Evolutionary conservation across 2,888 invertebrate genomes (phyloP), one percentile per base, ranked within the genome.

Genomic region (Eupithecia dodoneata): DNA sequence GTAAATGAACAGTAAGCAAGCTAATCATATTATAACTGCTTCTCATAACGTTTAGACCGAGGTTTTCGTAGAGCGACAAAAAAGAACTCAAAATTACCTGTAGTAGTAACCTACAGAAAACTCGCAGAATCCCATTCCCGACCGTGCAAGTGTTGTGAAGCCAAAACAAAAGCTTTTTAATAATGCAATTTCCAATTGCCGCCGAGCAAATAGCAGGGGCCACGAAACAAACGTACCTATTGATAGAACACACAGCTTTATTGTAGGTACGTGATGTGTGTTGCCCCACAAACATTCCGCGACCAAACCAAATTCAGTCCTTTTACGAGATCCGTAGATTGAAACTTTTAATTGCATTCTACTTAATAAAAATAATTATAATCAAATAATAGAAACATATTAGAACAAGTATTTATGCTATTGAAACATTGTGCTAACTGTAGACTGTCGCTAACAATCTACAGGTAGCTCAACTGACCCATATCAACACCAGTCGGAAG

Each of bases 151-250:
- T 94, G 94, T 92, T 92, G 90, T 89, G 89, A 89, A 89, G 89
- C 87, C 91, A 92, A 95, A 95, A 95, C 95, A 95, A 95, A 93
- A 93, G 92, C 90, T 85, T 85, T 93, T 95, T 94, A 95, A 95
- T 95, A 95, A 95, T 95, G 95, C 95, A 95, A 88, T 94, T 94
- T 95, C 92, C 95, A 95, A 95, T 95, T 95, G 95, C 88, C 92
- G 90, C 90, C 92, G 91, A 82, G 90, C 93, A 95, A 95, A 95
- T 94, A 95, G 82, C 90, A 87, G 90, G 93, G 92, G 92, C 88
- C 86, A 87, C 89, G 76, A 89, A 86, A 89, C 86, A 84, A 84
- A 85, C 84, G 85, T 86, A 47, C 66, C 66, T 66, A 86, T 87
- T 85, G 87, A 86, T 83, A 85, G 85, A 87, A 86, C 87, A 87